Evolutionary conservation across 2,888 invertebrate genomes (phyloP).

Genomic region (Atrina japonica): DNA sequence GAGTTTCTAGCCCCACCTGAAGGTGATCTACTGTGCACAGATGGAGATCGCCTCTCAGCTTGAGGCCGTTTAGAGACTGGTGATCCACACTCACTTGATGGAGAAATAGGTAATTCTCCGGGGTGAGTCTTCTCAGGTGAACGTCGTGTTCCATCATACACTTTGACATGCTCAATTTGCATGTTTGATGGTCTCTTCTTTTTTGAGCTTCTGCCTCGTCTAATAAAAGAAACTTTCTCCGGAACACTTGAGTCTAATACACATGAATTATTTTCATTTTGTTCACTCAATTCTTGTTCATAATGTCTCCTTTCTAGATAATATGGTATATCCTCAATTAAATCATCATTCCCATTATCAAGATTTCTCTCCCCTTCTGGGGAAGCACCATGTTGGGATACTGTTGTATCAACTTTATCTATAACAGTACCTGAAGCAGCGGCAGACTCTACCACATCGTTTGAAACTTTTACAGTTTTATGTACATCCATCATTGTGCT

Average conservation of each 20-base stretch:
- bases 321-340: conserved; percentile 79
- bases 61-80: conserved; percentile 29
- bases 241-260: neutral
- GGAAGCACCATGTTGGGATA: conserved; percentile 17
- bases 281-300: conserved; percentile 39
- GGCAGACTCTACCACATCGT: conserved; percentile 2
- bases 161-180: conserved; percentile 60
- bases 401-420: neutral
- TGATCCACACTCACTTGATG: neutral
- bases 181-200: conserved; percentile 56
- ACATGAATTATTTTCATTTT: neutral
- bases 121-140: conserved; percentile 47
- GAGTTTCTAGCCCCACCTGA: conserved; percentile 20
- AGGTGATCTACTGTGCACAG: conserved; percentile 26
- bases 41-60: conserved; percentile 26
- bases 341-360: conserved; percentile 50
- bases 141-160: conserved; percentile 53
- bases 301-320: conserved; percentile 58
- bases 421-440: conserved; percentile 23
- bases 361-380: conserved; percentile 5
- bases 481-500: neutral
- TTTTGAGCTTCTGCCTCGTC: conserved; percentile 55
- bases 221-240: neutral
- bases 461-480: neutral
- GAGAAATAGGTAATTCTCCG: neutral